Percentiles rank a stretch among this genome's conserved stretches.
Conservation (phyloP, 2,113 vertebrate species). For the Neolamprologus devosi region DNA sequence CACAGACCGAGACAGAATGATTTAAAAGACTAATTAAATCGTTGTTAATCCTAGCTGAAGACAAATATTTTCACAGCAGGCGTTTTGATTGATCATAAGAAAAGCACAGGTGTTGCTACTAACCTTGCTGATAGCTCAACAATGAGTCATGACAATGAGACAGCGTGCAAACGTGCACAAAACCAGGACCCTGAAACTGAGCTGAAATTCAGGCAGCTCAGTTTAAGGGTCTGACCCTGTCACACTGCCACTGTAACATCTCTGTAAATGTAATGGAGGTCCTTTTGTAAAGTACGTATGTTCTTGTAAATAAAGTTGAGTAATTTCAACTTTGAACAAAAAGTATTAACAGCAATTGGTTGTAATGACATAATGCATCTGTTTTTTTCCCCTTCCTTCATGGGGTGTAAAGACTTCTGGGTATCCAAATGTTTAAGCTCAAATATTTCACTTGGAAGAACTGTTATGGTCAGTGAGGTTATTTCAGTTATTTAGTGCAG, state of each 20-base stretch:
- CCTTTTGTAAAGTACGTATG: not conserved
- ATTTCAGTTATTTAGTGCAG: not conserved
- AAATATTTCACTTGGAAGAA: not conserved
- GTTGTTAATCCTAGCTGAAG: not conserved
- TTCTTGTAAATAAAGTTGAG: not conserved
- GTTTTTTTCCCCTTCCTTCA: not conserved
- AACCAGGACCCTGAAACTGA: not conserved
- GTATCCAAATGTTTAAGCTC: not conserved
- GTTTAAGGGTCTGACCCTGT: no score
- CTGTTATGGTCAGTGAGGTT: not conserved
- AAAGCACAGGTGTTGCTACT: not conserved
- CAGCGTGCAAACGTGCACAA: not conserved
- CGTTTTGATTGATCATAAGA: not conserved
- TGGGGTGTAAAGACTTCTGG: not conserved
- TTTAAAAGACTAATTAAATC: not conserved
- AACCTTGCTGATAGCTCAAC: not conserved
- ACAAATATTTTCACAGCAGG: not conserved
- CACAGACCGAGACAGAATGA: not conserved
- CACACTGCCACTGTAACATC: not conserved
- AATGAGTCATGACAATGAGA: not conserved
- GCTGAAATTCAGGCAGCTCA: not conserved
- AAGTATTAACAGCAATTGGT: not conserved
- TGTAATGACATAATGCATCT: not conserved
- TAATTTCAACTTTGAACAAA: not conserved
- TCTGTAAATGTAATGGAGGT: not conserved